phyloP scores from a whole-genome alignment of 2,113 vertebrate species.

The Rostratula benghalensis region DNA sequence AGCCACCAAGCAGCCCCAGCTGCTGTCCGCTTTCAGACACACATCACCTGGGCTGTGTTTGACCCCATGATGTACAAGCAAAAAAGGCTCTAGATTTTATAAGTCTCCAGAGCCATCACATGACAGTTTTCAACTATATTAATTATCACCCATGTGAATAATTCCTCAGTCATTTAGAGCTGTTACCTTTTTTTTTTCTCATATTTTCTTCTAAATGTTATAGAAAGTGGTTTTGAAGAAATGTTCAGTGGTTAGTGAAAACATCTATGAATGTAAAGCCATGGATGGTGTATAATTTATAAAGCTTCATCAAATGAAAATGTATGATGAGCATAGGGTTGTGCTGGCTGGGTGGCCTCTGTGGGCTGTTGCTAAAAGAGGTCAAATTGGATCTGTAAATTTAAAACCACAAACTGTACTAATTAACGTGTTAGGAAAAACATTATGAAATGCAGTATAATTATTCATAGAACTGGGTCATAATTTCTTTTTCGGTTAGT shows the following conservation, averaged over 20 bases:
- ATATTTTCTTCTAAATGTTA: neutral
- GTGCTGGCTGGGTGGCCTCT: conserved; percentile 34
- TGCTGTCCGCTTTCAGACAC: neutral
- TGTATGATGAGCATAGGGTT: neutral
- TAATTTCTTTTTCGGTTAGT: conserved; percentile 52
- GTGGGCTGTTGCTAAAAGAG: conserved; percentile 18
- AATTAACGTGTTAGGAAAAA: conserved; percentile 21
- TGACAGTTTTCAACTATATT: neutral
- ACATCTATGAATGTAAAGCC: neutral
- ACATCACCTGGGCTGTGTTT: neutral
- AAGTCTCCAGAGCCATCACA: neutral
- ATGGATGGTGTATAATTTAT: neutral
- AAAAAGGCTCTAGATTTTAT: neutral
- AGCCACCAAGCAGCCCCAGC: neutral
- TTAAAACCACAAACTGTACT: conserved; percentile 31
- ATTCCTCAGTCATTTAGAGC: neutral
- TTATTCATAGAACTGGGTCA: conserved; percentile 47
- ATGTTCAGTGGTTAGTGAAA: neutral
- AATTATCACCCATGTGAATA: neutral
- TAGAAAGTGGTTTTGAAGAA: neutral
- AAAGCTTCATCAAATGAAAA: conserved; percentile 7
- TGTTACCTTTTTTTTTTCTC: neutral
- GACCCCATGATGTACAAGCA: neutral
- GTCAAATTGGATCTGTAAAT: conserved; percentile 49
- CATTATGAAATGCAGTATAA: conserved; percentile 20